These are phyloP conservation scores for Sericinus montela DNA, from an alignment of 2,888 invertebrate species.

Conservation along the genomic window DNA sequence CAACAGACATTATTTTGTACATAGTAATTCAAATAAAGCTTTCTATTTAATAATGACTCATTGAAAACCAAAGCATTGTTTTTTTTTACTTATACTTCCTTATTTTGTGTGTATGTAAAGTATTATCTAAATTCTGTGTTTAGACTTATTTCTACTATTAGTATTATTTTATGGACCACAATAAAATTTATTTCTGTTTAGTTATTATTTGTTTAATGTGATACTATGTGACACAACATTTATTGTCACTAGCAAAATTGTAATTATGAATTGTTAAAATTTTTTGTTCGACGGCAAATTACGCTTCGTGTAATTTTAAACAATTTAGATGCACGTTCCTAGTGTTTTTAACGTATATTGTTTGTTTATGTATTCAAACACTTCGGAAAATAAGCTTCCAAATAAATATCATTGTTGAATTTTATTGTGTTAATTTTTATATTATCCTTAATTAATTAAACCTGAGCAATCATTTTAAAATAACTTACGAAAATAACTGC, in stretches of 20 bases:
- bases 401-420: constrained; percentile 77
- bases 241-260: constrained; percentile 28
- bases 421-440: constrained; percentile 28
- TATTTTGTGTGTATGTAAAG: constrained; percentile 23
- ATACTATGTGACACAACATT: constrained; percentile 14
- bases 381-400: constrained; percentile 59
- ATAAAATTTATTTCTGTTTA: constrained; percentile 39
- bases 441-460: constrained; percentile 21
- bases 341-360: constrained; percentile 20
- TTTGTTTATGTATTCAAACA: constrained; percentile 46
- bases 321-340: constrained; percentile 16
- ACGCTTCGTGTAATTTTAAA: background rate
- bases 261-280: background rate
- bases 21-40: constrained; percentile 15
- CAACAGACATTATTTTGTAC: constrained; percentile 11
- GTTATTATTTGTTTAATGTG: constrained; percentile 27
- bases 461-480: too few species aligned
- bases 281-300: background rate
- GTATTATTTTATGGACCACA: constrained; percentile 61
- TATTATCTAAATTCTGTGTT: constrained; percentile 35
- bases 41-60: constrained; percentile 37
- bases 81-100: constrained; percentile 37
- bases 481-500: too few species aligned
- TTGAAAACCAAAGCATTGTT: constrained; percentile 63
- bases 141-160: constrained; percentile 44